A percentile compares a stretch with the other conserved stretches of the same genome.
These are phyloP conservation scores for Sminthurinus aureus DNA, from an alignment of 2,888 invertebrate genomes.

Conservation along the genomic window DNA sequence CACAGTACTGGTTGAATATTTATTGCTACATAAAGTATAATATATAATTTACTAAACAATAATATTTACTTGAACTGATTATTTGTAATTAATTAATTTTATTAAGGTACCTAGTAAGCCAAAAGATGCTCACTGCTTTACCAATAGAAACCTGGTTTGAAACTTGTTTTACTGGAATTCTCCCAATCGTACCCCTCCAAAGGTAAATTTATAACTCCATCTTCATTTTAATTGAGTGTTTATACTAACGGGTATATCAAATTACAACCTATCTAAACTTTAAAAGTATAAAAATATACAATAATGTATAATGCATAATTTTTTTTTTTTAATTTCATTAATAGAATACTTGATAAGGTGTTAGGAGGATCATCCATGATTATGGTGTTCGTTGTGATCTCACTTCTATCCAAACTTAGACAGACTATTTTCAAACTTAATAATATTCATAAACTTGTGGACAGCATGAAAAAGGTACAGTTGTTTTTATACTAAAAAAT, in stretches of 20 bases:
- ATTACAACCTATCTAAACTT: not conserved
- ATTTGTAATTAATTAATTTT: slow-evolving; percentile 62
- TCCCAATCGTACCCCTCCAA: slow-evolving; percentile 79
- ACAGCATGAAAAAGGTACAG: slow-evolving; percentile 73
- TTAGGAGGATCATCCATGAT: slow-evolving; percentile 85
- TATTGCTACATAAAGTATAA: not conserved
- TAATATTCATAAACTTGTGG: slow-evolving; percentile 69
- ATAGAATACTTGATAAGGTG: slow-evolving; percentile 87
- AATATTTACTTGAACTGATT: not conserved
- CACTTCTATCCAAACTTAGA: slow-evolving; percentile 75
- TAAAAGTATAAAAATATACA: not conserved
- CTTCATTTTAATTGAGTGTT: not conserved
- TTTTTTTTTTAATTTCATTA: slow-evolving; percentile 58
- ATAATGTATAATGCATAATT: not conserved
- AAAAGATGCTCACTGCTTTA: slow-evolving; percentile 71
- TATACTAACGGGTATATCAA: not conserved
- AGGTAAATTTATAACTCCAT: slow-evolving; percentile 63
- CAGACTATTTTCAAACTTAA: slow-evolving; percentile 72
- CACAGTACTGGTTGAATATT: not conserved
- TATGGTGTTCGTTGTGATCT: slow-evolving; percentile 78
- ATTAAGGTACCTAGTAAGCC: slow-evolving; percentile 72
- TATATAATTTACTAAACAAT: too few relatives aligned
- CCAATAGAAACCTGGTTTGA: slow-evolving; percentile 82
- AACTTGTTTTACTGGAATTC: slow-evolving; percentile 81
- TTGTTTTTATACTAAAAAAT: slow-evolving; percentile 5